Evolutionary conservation across 92 coral and sea anemone genomes (phyloP).

Genomic region (Porites rus): DNA sequence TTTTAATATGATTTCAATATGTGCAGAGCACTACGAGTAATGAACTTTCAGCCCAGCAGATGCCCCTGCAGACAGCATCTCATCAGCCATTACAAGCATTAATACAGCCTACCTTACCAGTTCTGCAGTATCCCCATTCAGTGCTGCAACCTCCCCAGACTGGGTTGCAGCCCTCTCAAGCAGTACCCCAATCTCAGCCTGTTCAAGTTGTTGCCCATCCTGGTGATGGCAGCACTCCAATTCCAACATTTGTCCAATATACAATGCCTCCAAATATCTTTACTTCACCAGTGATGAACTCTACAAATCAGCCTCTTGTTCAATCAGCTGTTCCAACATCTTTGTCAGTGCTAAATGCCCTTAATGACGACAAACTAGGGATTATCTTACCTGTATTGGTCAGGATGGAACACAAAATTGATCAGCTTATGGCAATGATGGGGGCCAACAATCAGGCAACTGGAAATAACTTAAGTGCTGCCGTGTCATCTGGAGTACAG

Average conservation of each 20-base stretch:
- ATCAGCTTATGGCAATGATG: slow-evolving; percentile 36
- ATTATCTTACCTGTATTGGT: slow-evolving; percentile 33
- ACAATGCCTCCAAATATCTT: slow-evolving; percentile 17
- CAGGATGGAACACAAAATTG: slow-evolving; percentile 49
- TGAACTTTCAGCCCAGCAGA: neutral
- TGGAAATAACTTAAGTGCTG: slow-evolving; percentile 22
- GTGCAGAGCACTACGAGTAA: neutral
- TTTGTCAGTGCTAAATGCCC: slow-evolving; percentile 19
- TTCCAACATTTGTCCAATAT: slow-evolving; percentile 26
- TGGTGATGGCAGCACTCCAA: neutral
- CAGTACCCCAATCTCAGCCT: neutral
- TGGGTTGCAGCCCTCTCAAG: neutral
- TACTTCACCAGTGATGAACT: slow-evolving; percentile 27
- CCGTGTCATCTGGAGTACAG: neutral
- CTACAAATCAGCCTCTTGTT: slow-evolving; percentile 7
- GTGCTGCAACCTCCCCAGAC: slow-evolving; percentile 7
- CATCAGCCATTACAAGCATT: slow-evolving; percentile 2
- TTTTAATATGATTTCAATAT: neutral
- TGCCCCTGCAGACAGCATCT: neutral
- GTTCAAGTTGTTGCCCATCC: neutral
- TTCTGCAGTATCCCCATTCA: neutral
- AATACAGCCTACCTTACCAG: neutral
- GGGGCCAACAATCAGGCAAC: slow-evolving; percentile 12
- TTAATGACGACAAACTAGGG: slow-evolving; percentile 39
- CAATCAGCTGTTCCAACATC: slow-evolving; percentile 17